phyloP scores from a whole-genome alignment of 1,140 invertebrate species.

The Macrobrachium rosenbergii region DNA sequence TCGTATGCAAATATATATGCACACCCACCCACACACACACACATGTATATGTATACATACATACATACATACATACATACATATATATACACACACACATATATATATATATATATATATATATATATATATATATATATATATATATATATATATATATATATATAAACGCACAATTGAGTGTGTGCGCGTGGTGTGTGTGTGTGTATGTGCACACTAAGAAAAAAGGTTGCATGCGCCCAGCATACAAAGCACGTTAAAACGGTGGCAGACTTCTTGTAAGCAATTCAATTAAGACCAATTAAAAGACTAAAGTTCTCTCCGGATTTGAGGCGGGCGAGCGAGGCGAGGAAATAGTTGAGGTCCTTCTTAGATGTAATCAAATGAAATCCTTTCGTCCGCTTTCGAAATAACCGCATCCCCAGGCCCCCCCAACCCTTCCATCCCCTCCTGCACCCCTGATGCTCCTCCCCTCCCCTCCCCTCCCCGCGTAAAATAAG shows the following conservation, averaged over 20 bases:
- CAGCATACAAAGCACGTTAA: background rate
- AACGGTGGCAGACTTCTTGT: background rate
- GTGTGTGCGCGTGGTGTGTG: no score
- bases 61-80: slow-evolving; percentile 10
- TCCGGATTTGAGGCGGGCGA: no score
- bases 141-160: slow-evolving; percentile 7
- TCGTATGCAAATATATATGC: no score
- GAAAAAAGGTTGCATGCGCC: background rate
- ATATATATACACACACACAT: background rate
- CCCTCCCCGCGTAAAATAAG: background rate
- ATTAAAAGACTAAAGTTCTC: no score
- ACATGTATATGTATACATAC: slow-evolving; percentile 23
- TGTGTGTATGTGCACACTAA: background rate
- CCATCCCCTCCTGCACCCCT: background rate
- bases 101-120: background rate
- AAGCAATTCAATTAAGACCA: no score
- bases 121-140: slow-evolving; percentile 15
- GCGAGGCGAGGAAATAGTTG: no score
- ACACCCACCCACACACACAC: no score
- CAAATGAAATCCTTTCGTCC: background rate
- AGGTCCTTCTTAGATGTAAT: no score
- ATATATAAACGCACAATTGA: no score
- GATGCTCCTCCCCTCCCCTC: background rate
- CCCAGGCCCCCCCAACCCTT: background rate
- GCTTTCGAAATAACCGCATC: background rate